phyloP scores from a whole-genome alignment of 2,113 vertebrate genomes.

The Phalacrocorax aristotelis region DNA sequence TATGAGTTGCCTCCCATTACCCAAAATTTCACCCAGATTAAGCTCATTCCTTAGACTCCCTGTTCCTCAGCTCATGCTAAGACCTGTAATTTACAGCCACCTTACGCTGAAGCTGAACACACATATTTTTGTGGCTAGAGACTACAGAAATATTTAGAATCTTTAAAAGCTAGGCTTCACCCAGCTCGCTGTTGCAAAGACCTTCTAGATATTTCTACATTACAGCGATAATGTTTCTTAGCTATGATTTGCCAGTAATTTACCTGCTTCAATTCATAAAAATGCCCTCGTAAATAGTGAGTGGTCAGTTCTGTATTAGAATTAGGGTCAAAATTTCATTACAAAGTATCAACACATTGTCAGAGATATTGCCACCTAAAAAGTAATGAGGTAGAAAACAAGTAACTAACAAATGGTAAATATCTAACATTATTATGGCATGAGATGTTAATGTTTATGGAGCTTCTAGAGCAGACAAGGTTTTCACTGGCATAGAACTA shows the following conservation, averaged over 20 bases:
- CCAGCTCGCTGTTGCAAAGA: background rate
- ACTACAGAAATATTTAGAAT: conserved; percentile 8
- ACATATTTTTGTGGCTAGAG: background rate
- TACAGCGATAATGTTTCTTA: background rate
- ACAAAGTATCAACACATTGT: background rate
- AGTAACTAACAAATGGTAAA: background rate
- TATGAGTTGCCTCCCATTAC: background rate
- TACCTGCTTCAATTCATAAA: conserved; percentile 41
- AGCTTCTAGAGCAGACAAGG: conserved; percentile 10
- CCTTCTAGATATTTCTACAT: conserved; percentile 52
- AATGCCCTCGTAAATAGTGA: conserved; percentile 15
- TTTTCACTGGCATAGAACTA: background rate
- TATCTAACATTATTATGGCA: background rate
- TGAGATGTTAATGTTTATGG: background rate
- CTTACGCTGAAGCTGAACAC: conserved; percentile 40
- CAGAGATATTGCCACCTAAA: background rate
- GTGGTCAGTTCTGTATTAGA: background rate
- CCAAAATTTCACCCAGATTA: conserved; percentile 29
- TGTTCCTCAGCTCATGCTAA: conserved; percentile 41
- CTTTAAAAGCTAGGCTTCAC: conserved; percentile 18
- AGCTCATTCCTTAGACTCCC: background rate
- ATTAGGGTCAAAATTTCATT: conserved; percentile 40
- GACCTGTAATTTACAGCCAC: conserved; percentile 59
- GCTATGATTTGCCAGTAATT: background rate
- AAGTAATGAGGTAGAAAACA: background rate